phyloP scores from a whole-genome alignment of 2,888 invertebrate species.

The Tetrapedia diversipes region DNA sequence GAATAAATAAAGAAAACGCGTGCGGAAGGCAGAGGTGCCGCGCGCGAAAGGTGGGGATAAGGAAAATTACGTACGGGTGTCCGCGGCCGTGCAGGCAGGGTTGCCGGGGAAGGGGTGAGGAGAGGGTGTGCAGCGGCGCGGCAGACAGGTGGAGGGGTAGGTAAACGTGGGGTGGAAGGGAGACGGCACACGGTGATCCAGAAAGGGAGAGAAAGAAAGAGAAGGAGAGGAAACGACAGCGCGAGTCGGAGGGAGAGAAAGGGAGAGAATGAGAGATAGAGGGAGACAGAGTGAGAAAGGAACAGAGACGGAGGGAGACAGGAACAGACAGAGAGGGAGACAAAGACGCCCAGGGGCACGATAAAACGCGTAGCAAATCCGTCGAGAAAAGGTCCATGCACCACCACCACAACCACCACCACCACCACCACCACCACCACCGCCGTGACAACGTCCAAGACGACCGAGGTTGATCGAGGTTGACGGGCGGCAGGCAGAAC shows the following conservation, averaged over 20 bases:
- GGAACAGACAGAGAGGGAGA: conserved; percentile 47
- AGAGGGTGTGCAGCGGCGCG: conserved; percentile 70
- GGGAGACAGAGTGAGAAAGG: conserved; percentile 25
- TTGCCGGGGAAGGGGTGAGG: conserved; percentile 58
- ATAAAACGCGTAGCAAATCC: conserved; percentile 65
- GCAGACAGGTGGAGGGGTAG: conserved; percentile 78
- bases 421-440: conserved; percentile 47
- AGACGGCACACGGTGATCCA: conserved; percentile 34
- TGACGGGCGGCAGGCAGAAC: conserved; percentile 31
- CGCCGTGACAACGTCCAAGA: conserved; percentile 49
- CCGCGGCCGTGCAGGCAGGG: conserved; percentile 61
- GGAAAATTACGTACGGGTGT: conserved; percentile 64
- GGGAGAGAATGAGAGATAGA: conserved; percentile 3
- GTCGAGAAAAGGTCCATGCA: conserved; percentile 63
- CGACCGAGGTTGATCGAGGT: conserved; percentile 36
- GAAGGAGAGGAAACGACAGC: not conserved
- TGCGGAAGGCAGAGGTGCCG: conserved; percentile 71
- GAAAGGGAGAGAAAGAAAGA: conserved; percentile 15
- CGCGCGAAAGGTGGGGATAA: conserved; percentile 69
- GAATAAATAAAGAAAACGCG: conserved; percentile 79
- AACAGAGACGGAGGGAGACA: conserved; percentile 42
- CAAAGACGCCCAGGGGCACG: conserved; percentile 66
- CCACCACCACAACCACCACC: conserved; percentile 53
- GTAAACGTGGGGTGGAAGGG: conserved; percentile 78
- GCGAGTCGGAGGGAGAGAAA: not conserved